Evolutionary conservation across 2,797 vertebrate genomes (phyloP).

Genomic region (Arrhamphus sclerolepis): DNA sequence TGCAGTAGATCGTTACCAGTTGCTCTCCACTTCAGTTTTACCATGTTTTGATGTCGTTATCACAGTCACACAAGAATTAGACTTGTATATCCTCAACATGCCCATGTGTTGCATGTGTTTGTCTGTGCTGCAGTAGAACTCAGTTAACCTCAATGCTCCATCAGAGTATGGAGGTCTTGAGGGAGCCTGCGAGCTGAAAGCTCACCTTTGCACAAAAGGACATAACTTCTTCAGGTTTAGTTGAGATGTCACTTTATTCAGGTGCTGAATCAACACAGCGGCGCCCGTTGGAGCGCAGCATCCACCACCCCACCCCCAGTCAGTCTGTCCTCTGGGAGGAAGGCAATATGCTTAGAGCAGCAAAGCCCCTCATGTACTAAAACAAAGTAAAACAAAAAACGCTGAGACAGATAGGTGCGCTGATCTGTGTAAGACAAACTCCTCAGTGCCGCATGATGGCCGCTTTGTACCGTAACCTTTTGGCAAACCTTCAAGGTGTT

Average conservation of each 20-base stretch:
- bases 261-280: slow-evolving; percentile 80
- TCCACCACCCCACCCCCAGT: slow-evolving; percentile 64
- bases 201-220: slow-evolving; percentile 73
- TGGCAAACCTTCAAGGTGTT: slow-evolving; percentile 63
- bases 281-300: slow-evolving; percentile 71
- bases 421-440: slow-evolving; percentile 78
- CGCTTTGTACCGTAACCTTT: slow-evolving; percentile 52
- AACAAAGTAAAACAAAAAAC: slow-evolving; percentile 45
- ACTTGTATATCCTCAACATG: no score
- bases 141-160: slow-evolving; percentile 40
- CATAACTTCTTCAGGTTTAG: slow-evolving; percentile 62
- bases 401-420: slow-evolving; percentile 77
- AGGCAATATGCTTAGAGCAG: slow-evolving; percentile 76
- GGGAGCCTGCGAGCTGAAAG: slow-evolving; percentile 40
- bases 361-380: slow-evolving; percentile 61
- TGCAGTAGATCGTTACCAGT: no score
- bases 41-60: no score
- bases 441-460: slow-evolving; percentile 54
- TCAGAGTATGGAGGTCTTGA: slow-evolving; percentile 38
- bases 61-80: no score
- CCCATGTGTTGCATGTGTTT: neutral
- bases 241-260: slow-evolving; percentile 59
- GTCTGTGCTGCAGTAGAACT: neutral
- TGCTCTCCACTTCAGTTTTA: no score
- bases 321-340: slow-evolving; percentile 49